Conservation (phyloP, 2,888 invertebrate genomes). For the Lutraria lutraria region DNA sequence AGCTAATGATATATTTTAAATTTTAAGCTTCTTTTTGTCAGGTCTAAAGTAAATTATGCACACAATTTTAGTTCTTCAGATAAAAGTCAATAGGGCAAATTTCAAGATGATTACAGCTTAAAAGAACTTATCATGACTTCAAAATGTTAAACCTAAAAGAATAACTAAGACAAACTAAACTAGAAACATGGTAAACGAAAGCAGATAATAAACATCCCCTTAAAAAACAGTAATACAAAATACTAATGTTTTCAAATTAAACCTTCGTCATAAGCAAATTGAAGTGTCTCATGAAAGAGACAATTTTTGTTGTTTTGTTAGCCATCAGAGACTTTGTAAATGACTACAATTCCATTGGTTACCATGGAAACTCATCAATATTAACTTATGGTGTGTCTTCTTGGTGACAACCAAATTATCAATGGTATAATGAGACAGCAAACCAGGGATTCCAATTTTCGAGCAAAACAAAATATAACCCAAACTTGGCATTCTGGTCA, state of each 20-base stretch:
- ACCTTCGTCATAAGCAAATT: conserved; percentile 39
- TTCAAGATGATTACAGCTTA: no score
- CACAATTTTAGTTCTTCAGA: no score
- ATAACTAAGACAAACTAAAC: no score
- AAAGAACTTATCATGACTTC: no score
- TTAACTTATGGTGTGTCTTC: conserved; percentile 57
- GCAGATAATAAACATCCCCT: not conserved
- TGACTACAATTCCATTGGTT: conserved; percentile 47
- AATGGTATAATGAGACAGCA: conserved; percentile 52
- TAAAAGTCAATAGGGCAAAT: no score
- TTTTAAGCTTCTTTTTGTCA: no score
- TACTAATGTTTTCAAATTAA: conserved; percentile 21
- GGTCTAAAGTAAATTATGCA: no score
- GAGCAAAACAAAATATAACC: conserved; percentile 34
- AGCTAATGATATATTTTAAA: no score
- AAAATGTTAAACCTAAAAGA: no score
- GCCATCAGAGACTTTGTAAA: conserved; percentile 37
- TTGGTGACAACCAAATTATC: conserved; percentile 61
- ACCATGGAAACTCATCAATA: conserved; percentile 52
- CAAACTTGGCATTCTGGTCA: conserved; percentile 26
- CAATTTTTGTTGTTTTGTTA: conserved; percentile 42
- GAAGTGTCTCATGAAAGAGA: conserved; percentile 20
- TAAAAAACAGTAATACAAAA: not conserved
- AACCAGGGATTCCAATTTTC: conserved; percentile 50
- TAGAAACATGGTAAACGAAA: no score